phyloP scores from a whole-genome alignment of 1,140 invertebrate genomes.

The Eufriesea mexicana region DNA sequence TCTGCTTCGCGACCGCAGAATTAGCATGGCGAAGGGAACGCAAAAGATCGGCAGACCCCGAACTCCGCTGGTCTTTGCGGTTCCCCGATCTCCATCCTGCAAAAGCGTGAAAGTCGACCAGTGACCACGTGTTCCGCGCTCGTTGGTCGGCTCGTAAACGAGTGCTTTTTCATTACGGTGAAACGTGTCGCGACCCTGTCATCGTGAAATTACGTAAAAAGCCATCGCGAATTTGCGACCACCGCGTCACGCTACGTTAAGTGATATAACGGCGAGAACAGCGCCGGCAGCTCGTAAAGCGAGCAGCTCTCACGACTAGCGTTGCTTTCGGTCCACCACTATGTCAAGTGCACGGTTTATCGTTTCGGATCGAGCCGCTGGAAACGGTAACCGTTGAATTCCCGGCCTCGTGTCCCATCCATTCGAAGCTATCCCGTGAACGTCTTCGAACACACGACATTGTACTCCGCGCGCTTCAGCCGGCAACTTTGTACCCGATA shows the following conservation, averaged over 20 bases:
- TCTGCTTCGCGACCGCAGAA: not conserved
- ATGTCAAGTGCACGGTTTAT: slow-evolving; percentile 33
- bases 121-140: slow-evolving; percentile 12
- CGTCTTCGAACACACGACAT: too few species aligned
- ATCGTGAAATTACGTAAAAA: slow-evolving; percentile 54
- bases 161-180: not conserved
- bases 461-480: not conserved
- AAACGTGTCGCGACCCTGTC: slow-evolving; percentile 31
- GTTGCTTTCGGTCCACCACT: not conserved
- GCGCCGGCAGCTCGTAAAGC: not conserved
- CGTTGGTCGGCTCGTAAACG: slow-evolving; percentile 36
- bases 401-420: too few species aligned
- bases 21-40: slow-evolving; percentile 12
- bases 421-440: too few species aligned
- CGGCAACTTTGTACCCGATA: not conserved
- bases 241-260: slow-evolving; percentile 36
- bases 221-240: slow-evolving; percentile 36
- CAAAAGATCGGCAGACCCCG: slow-evolving; percentile 3
- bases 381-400: not conserved
- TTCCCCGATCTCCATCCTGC: not conserved
- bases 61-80: not conserved
- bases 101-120: slow-evolving; percentile 59
- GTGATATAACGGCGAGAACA: slow-evolving; percentile 38
- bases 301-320: not conserved
- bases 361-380: not conserved